A percentile compares a stretch with the other conserved stretches of the same genome.
Evolutionary conservation across 2,797 vertebrate species (phyloP).

Genomic region (Enteromius unitaeniatus): DNA sequence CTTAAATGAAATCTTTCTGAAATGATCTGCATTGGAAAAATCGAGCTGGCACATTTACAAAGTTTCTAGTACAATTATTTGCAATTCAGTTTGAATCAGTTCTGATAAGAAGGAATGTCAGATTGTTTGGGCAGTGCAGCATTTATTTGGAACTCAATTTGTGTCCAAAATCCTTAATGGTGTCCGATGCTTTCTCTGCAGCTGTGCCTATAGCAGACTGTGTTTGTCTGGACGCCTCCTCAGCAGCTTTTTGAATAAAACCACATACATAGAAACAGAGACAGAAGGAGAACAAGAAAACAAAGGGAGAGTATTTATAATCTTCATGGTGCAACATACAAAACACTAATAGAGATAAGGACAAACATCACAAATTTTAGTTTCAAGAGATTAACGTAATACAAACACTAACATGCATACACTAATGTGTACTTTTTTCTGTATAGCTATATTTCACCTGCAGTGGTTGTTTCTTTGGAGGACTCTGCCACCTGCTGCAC

Average conservation of each 20-base stretch:
- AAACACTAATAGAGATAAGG: neutral
- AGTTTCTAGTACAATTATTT: neutral
- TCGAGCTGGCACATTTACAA: neutral
- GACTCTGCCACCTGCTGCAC: slow-evolving; percentile 84
- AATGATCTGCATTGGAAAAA: neutral
- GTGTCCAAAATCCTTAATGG: slow-evolving; percentile 75
- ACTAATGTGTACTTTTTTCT: neutral
- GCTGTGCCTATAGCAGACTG: slow-evolving; percentile 70
- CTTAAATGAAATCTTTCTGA: neutral
- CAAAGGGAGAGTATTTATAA: too few relatives aligned
- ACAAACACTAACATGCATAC: neutral
- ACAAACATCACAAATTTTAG: neutral
- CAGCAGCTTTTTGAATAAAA: slow-evolving; percentile 68
- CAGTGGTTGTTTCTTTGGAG: slow-evolving; percentile 77
- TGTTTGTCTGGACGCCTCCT: slow-evolving; percentile 75
- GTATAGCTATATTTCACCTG: slow-evolving; percentile 65
- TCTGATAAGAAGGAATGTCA: neutral
- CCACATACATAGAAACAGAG: slow-evolving; percentile 33
- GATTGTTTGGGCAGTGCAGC: slow-evolving; percentile 34
- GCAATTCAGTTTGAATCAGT: neutral
- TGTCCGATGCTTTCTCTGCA: slow-evolving; percentile 70
- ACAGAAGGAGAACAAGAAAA: neutral
- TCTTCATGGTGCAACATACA: neutral
- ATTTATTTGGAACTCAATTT: slow-evolving; percentile 73
- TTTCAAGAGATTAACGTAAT: neutral